Percentiles rank a stretch among this genome's conserved stretches.
Evolutionary conservation across 2,888 invertebrate genomes (phyloP).

Genomic region (Piscicola geometra): DNA sequence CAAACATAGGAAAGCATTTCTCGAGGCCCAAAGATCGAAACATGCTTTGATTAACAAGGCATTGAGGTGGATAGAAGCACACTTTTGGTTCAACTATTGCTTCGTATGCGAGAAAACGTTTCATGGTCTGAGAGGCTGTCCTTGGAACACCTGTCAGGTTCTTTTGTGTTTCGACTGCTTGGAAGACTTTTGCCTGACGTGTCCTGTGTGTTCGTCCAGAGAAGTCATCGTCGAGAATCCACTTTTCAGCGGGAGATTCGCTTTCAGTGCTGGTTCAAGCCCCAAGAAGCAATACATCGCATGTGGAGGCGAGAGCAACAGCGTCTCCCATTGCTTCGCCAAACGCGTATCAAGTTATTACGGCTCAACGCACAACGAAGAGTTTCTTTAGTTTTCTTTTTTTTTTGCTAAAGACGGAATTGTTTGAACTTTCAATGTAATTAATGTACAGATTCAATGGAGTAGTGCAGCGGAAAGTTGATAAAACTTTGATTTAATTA

Average conservation of each 20-base stretch:
- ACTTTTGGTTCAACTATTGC: background rate
- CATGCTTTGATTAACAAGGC: background rate
- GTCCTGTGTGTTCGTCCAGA: background rate
- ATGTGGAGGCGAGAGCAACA: background rate
- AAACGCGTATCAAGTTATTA: slow-evolving; percentile 13
- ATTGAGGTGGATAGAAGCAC: background rate
- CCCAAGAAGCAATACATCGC: background rate
- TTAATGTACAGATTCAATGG: no score
- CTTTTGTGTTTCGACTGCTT: background rate
- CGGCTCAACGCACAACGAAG: background rate
- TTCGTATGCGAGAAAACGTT: background rate
- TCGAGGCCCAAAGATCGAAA: background rate
- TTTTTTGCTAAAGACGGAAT: background rate
- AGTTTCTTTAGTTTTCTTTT: background rate
- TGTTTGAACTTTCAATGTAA: background rate
- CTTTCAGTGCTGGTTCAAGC: no score
- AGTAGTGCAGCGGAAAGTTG: background rate
- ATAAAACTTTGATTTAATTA: slow-evolving; percentile 4
- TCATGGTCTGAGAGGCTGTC: background rate
- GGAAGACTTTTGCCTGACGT: background rate
- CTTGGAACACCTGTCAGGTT: background rate
- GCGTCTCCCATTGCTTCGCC: background rate
- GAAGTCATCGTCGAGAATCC: background rate
- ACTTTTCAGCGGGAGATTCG: no score
- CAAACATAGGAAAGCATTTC: background rate